phyloP scores from a whole-genome alignment of 2,113 vertebrate genomes.

The Cynoglossus semilaevis region DNA sequence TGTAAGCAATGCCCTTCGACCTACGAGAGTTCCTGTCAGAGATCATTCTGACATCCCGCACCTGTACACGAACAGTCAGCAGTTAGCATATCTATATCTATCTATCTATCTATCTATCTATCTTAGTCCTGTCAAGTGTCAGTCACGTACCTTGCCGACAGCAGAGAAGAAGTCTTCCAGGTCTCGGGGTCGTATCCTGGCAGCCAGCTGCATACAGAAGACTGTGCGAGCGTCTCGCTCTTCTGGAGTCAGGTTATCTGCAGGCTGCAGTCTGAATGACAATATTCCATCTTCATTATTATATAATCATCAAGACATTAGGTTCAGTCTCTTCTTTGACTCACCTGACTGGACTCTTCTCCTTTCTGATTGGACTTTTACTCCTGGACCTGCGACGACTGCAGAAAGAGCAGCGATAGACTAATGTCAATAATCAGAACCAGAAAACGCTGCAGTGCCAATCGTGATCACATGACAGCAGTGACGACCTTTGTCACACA shows the following conservation, averaged over 20 bases:
- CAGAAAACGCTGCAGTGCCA: no score
- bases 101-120: no score
- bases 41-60: slow-evolving; percentile 97
- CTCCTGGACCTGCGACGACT: slow-evolving; percentile 88
- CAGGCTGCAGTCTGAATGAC: slow-evolving; percentile 75
- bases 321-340: neutral
- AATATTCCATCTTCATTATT: no score
- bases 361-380: slow-evolving; percentile 93
- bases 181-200: slow-evolving; percentile 93
- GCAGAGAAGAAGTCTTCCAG: slow-evolving; percentile 98
- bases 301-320: slow-evolving; percentile 58
- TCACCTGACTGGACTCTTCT: slow-evolving; percentile 95
- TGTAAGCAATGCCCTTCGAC: slow-evolving; percentile 97
- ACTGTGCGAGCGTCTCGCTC: slow-evolving; percentile 97
- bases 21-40: slow-evolving; percentile 96
- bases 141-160: slow-evolving; percentile 87
- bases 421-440: neutral
- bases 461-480: no score
- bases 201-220: slow-evolving; percentile 98
- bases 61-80: slow-evolving; percentile 66
- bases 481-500: no score
- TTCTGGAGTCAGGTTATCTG: slow-evolving; percentile 96
- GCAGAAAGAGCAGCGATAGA: slow-evolving; percentile 14
- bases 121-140: neutral
- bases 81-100: no score